Base-by-base conservation (phyloP, 2,888 invertebrate species). In the Ariolimax columbianus region DNA sequence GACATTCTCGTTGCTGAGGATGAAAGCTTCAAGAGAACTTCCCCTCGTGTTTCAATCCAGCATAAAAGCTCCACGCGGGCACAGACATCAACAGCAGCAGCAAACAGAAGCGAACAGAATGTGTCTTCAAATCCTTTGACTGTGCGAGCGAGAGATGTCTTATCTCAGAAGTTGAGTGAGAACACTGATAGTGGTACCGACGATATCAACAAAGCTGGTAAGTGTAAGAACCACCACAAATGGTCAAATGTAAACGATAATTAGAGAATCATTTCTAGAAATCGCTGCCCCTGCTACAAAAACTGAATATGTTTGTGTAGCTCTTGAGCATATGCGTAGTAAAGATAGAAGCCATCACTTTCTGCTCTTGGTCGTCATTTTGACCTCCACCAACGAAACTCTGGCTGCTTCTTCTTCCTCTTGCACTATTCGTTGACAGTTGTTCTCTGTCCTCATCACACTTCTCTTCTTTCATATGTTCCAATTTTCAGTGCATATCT, bases 121-220 rank as follows among this genome's bases (percentile, higher is more conserved):
- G 73, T 30, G 11, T n/a, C 43, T n/a, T 30, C 73, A 14, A 73
- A 11, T 63, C n/a, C 0, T 63, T 4, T 38, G 0, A n/a, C 33
- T 59, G 40, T 63, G n/a, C 1, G 36, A 38, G 26, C 30, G 14
- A 84, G 70, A 59, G 72, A 59, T 9, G 43, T 26, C 7, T 30
- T 77, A 33, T 70, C 68, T n/a, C 36, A 77, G 26, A 63, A 40
- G 26, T 36, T 38, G 70, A 84, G 77, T 77, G 9, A 23, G 23
- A 79, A 86, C 55, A 40, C 68, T 26, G 82, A 86, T 36, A 81
- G 77, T 23, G 30, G 73, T 33, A 68, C 43, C 11, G 86, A 84
- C 47, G 86, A 86, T 26, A 19, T 83, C 36, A 86, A 70, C 30
- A 78, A 77, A 77, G 86, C 83, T 30, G 86, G 86, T 86, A 59